A percentile compares a stretch with the other conserved stretches of the same genome.
These are phyloP conservation scores for Callinectes sapidus DNA, from an alignment of 2,888 invertebrate species.

Conservation along the genomic window DNA sequence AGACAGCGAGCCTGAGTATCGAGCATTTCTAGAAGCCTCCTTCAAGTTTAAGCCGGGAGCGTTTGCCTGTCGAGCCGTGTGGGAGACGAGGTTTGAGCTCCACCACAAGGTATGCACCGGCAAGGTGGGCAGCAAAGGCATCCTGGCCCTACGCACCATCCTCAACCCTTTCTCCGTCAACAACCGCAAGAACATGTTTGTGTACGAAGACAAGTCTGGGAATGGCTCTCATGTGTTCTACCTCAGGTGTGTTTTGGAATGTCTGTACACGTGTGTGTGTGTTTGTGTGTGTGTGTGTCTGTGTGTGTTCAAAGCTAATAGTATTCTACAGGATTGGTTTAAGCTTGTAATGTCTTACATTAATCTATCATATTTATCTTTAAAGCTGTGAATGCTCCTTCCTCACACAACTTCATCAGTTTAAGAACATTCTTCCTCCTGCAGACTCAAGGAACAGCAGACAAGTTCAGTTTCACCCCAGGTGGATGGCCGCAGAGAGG, in stretches of 20 bases:
- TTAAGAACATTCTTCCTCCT: conserved; percentile 69
- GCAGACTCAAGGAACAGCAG: conserved; percentile 77
- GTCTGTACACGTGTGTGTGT: not conserved
- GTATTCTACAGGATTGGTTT: not conserved
- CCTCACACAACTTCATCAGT: not conserved
- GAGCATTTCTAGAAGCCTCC: conserved; percentile 76
- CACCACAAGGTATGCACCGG: conserved; percentile 82
- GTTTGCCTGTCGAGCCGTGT: conserved; percentile 85
- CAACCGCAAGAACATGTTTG: conserved; percentile 86
- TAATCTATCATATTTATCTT: not conserved
- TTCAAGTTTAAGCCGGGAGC: conserved; percentile 81
- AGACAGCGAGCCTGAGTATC: conserved; percentile 51
- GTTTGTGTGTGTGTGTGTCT: not conserved
- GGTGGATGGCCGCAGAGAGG: conserved; percentile 59
- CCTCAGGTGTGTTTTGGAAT: conserved; percentile 74
- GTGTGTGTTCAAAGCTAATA: not conserved
- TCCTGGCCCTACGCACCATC: conserved; percentile 80
- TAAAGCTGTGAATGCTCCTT: not conserved
- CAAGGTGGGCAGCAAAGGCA: conserved; percentile 64
- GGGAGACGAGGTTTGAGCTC: conserved; percentile 82
- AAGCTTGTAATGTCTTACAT: not conserved
- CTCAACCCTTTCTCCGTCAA: conserved; percentile 83
- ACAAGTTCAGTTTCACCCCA: conserved; percentile 61
- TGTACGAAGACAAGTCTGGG: conserved; percentile 82
- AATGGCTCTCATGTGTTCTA: conserved; percentile 77